These are phyloP conservation scores for Ceyx erithaca DNA, from an alignment of 2,797 vertebrate species.

Conservation along the genomic window DNA sequence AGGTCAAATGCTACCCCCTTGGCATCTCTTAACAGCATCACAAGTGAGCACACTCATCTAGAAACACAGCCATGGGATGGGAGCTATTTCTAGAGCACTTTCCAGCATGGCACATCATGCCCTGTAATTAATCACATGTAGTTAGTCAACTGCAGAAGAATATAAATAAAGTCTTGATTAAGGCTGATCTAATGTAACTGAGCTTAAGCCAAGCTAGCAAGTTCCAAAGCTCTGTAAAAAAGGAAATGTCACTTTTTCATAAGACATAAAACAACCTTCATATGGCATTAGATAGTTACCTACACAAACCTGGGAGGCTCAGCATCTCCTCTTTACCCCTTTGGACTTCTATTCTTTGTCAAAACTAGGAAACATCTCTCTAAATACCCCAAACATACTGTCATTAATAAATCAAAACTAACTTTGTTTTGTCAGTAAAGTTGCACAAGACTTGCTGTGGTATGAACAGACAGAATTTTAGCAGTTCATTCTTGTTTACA, in stretches of 20 bases:
- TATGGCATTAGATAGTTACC: background rate
- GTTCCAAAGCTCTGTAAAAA: background rate
- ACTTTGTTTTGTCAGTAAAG: background rate
- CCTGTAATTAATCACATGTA: background rate
- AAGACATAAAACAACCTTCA: background rate
- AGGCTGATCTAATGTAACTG: background rate
- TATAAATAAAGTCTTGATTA: too few species aligned
- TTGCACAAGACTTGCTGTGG: background rate
- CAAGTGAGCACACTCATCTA: background rate
- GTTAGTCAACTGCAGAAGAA: background rate
- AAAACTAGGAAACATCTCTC: background rate
- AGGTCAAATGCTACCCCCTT: background rate
- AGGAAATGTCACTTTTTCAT: background rate
- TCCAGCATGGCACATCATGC: background rate
- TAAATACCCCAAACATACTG: background rate
- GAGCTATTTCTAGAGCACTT: background rate
- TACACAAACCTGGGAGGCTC: background rate
- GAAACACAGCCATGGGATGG: background rate
- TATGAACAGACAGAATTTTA: background rate
- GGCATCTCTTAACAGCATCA: background rate
- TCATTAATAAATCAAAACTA: too few species aligned
- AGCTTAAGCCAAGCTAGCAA: background rate
- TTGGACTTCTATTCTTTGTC: background rate
- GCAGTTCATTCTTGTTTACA: background rate
- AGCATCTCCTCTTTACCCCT: background rate